These are phyloP conservation scores for Chloroceryle amazona DNA, from an alignment of 2,797 vertebrate species.

Conservation along the genomic window DNA sequence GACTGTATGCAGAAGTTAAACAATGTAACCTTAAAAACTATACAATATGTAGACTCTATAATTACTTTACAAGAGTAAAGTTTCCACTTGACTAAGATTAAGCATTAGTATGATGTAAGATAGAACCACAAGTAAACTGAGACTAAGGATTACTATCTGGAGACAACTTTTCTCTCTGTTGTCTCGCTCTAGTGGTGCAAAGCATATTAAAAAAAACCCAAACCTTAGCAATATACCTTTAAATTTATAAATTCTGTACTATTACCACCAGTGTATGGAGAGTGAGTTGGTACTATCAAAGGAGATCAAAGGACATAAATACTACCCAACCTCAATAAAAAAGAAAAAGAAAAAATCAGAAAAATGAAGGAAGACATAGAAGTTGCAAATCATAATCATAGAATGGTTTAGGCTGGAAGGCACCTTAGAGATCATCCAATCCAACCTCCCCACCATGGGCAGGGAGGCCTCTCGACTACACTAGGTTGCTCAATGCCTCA, in stretches of 20 bases:
- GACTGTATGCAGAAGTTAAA: neutral
- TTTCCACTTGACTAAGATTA: neutral
- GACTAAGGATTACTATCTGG: neutral
- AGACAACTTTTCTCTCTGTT: neutral
- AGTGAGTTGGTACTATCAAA: neutral
- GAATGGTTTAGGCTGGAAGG: too few species aligned
- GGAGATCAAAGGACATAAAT: neutral
- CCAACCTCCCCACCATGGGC: too few species aligned
- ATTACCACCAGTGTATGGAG: neutral
- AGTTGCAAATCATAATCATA: too few species aligned
- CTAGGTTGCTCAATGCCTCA: too few species aligned
- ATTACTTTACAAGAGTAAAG: neutral
- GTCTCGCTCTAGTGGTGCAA: neutral
- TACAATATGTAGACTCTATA: neutral
- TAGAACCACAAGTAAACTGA: neutral
- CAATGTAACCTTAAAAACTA: neutral
- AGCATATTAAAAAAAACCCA: neutral
- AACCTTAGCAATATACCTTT: neutral
- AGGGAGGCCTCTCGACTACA: too few species aligned
- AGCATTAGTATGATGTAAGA: neutral
- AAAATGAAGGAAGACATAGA: neutral
- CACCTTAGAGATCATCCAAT: too few species aligned
- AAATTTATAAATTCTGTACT: neutral
- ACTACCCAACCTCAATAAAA: fast-evolving
- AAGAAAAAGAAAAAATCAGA: neutral